phyloP scores from a whole-genome alignment of 1,140 invertebrate genomes.

The Diabrotica undecimpunctata region DNA sequence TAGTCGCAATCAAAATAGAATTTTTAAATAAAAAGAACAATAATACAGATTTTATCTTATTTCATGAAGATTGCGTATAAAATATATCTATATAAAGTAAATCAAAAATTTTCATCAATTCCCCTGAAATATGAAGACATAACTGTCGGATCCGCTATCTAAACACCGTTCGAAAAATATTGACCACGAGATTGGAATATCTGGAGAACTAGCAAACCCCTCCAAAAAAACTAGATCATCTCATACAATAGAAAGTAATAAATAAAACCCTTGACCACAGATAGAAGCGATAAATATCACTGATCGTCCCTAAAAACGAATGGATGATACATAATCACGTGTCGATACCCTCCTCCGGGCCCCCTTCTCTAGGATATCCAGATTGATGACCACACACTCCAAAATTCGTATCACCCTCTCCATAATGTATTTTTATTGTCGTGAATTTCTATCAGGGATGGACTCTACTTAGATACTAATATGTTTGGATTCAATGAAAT shows the following conservation, averaged over 20 bases:
- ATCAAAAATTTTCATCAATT: not conserved
- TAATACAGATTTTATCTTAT: too few species aligned
- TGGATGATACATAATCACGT: slow-evolving; percentile 10
- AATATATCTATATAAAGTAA: not conserved
- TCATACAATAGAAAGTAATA: not conserved
- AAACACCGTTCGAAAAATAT: not conserved
- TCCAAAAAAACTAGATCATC: not conserved
- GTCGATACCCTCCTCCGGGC: not conserved
- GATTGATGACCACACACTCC: slow-evolving; percentile 13
- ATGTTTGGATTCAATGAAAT: too few species aligned
- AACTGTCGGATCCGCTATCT: not conserved
- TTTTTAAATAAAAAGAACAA: too few species aligned
- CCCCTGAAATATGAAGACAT: slow-evolving; percentile 3
- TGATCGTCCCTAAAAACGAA: slow-evolving; percentile 5
- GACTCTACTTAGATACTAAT: too few species aligned
- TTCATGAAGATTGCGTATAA: too few species aligned
- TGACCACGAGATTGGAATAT: too few species aligned
- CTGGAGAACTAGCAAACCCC: not conserved
- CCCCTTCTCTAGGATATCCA: not conserved
- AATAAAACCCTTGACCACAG: slow-evolving; percentile 2
- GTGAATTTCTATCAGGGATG: slow-evolving; percentile 4
- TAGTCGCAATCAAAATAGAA: too few species aligned
- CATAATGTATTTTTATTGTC: slow-evolving; percentile 17
- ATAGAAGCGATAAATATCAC: slow-evolving; percentile 8
- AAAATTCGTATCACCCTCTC: slow-evolving; percentile 4